Evolutionary conservation across 2,113 vertebrate species (phyloP).

Genomic region (Saguinus imperator): DNA sequence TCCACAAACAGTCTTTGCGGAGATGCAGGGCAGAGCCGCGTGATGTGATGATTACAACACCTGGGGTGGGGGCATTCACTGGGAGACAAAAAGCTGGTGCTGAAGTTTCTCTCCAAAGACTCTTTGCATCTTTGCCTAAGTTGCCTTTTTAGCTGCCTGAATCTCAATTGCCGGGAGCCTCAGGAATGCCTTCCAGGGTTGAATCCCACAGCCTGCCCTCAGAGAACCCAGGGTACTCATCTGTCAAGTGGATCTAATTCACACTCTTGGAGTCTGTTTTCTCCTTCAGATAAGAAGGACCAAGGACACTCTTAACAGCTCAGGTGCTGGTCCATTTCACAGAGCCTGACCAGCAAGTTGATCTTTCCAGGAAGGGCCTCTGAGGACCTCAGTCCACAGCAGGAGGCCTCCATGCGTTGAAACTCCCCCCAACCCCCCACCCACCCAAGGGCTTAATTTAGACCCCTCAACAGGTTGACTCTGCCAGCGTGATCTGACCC

Average conservation of each 20-base stretch:
- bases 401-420: background rate
- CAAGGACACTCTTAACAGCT: too few relatives aligned
- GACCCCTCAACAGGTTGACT: background rate
- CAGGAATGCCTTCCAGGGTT: background rate
- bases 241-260: background rate
- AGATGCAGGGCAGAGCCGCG: background rate
- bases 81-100: background rate
- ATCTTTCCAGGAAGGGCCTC: background rate
- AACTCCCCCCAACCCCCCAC: rapidly evolving
- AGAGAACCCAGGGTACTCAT: rapidly evolving
- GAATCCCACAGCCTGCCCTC: background rate
- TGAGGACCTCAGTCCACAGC: background rate
- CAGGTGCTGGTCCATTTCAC: background rate
- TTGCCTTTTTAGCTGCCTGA: background rate
- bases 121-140: background rate
- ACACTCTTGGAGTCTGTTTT: background rate
- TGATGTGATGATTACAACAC: rapidly evolving
- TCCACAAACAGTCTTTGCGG: background rate
- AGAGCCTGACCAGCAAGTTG: background rate
- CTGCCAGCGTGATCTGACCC: background rate
- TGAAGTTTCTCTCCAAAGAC: background rate
- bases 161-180: background rate
- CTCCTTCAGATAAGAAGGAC: background rate
- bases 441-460: background rate
- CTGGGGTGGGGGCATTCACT: rapidly evolving